Evolutionary conservation across 2,888 invertebrate genomes (phyloP), one percentile per base, ranked within the genome.

Genomic region (Drosophila emarginata): DNA sequence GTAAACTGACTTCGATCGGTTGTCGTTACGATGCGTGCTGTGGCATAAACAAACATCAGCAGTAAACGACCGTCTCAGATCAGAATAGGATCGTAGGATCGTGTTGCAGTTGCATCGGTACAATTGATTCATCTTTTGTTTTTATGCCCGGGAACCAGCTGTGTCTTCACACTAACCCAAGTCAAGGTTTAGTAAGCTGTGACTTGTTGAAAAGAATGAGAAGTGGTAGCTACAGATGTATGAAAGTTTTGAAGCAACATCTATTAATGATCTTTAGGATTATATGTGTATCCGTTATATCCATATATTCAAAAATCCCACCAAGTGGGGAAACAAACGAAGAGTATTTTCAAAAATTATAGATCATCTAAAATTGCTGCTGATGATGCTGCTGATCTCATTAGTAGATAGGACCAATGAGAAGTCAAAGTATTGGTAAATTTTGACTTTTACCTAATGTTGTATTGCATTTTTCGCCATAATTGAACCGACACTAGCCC

Each of bases 41-140:
- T 72, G 86, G 86, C 84, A 84, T 84, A 84, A 88, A 86, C 72
- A 88, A 86, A 77, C 65, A 73, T 62, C 15, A 28, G 64, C 40
- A 58, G 23, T 18, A 54, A 21, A 18, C 12, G 15, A 51, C 9
- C 7, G 23, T 50, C 15, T 18, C 14, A 28, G 28, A 58, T 18
- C 14, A 28, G 28, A 58, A 56, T 21, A 26, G 40, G 32, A 65
- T 60, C 40, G 32, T 57, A 57, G 66, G 66, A 76, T 80, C 61
- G 72, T 73, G 67, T 84, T 81, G 59, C 70, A 71, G 71, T 70
- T 59, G 45, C 21, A 39, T 32, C 76, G 74, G 74, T 58, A 70
- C 63, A 67, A 72, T 75, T 72, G 61, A 73, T 70, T 69, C 45
- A 54, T 32, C 53, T 36, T 39, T 64, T 60, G 40, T 64, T 12